phyloP scores from a whole-genome alignment of 2,888 invertebrate genomes.

The Leucoptera coffeella region DNA sequence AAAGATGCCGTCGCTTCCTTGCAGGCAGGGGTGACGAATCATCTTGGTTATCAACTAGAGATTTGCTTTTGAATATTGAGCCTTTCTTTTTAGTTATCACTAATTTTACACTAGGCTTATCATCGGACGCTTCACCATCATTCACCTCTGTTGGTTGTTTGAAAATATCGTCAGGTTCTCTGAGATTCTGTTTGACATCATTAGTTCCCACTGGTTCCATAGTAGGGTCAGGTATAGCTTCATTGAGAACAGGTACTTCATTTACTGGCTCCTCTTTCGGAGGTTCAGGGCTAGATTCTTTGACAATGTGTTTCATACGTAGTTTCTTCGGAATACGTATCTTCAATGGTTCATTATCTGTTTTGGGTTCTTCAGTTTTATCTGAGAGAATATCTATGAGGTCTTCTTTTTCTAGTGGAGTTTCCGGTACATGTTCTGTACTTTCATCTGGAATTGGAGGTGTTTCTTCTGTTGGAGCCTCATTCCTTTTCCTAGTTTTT shows the following conservation, averaged over 20 bases:
- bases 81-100: conserved; percentile 80
- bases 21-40: conserved; percentile 44
- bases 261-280: no score
- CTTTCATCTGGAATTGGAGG: conserved; percentile 14
- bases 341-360: conserved; percentile 14
- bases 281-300: no score
- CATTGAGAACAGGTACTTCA: no score
- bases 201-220: no score
- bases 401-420: conserved; percentile 23
- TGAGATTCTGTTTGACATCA: no score
- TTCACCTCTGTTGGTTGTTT: conserved; percentile 28
- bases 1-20: conserved; percentile 71
- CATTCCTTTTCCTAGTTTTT: conserved; percentile 29
- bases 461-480: conserved; percentile 13
- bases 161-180: conserved; percentile 26
- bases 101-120: conserved; percentile 58
- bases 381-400: conserved; percentile 29
- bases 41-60: conserved; percentile 60
- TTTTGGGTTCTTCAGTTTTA: conserved; percentile 14
- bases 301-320: no score
- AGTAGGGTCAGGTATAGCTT: no score
- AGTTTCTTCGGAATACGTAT: no score
- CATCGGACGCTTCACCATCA: conserved; percentile 33
- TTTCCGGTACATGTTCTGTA: no score
- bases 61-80: conserved; percentile 83